A percentile compares a stretch with the other conserved stretches of the same genome.
Evolutionary conservation across 2,888 invertebrate genomes (phyloP).

Genomic region (Icerya purchasi): DNA sequence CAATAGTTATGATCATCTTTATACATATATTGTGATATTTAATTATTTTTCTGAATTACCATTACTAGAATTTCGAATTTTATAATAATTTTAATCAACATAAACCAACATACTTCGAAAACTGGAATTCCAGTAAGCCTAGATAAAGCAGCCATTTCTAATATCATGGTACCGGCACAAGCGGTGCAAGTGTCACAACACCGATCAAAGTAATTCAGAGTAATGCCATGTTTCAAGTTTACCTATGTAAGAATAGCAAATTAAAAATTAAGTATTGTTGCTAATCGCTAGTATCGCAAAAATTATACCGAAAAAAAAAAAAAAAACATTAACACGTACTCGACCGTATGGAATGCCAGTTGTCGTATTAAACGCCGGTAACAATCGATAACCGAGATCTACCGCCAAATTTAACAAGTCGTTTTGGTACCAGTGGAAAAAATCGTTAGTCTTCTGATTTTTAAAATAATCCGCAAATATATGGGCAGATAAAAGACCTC

Average conservation of each 20-base stretch:
- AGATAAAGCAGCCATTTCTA: slow-evolving; percentile 91
- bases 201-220: slow-evolving; percentile 45
- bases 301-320: no score
- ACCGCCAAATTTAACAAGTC: slow-evolving; percentile 75
- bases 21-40: no score
- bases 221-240: slow-evolving; percentile 63
- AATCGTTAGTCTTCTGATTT: slow-evolving; percentile 39
- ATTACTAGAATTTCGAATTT: no score
- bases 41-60: no score
- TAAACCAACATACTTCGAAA: no score
- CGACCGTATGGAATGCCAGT: slow-evolving; percentile 94
- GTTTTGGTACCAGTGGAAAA: slow-evolving; percentile 64
- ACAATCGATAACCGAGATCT: slow-evolving; percentile 70
- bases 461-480: slow-evolving; percentile 65
- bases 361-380: slow-evolving; percentile 96
- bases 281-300: no score
- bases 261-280: background rate
- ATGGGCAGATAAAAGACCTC: slow-evolving; percentile 80
- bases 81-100: no score
- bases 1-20: no score
- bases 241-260: slow-evolving; percentile 32
- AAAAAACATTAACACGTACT: slow-evolving; percentile 29
- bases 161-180: slow-evolving; percentile 91
- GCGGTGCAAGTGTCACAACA: slow-evolving; percentile 89
- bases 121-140: slow-evolving; percentile 75